phyloP scores from a whole-genome alignment of 2,797 vertebrate genomes.

The Schizothorax lantsangensis region DNA sequence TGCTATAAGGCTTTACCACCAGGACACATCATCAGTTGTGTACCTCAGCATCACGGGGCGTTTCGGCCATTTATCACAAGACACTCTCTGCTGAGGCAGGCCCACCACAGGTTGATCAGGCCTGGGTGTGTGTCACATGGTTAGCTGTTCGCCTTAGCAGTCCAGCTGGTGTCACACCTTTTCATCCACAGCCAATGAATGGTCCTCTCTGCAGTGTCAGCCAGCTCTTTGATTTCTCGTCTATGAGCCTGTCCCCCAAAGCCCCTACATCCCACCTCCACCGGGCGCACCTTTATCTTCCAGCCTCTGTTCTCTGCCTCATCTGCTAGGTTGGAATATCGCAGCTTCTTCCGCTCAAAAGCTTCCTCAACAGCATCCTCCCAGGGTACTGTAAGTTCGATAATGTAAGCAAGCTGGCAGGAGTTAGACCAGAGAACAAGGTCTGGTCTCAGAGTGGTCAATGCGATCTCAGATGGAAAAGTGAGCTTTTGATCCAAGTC shows the following conservation, averaged over 20 bases:
- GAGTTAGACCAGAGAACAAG: neutral
- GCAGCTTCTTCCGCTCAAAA: neutral
- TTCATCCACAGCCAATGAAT: neutral
- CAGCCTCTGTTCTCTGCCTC: neutral
- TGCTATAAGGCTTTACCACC: no score
- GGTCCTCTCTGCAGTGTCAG: neutral
- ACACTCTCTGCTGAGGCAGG: neutral
- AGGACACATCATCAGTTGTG: neutral
- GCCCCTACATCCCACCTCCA: neutral
- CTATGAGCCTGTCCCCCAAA: neutral
- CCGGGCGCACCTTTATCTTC: neutral
- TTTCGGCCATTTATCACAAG: neutral
- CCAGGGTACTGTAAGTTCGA: neutral
- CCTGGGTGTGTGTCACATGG: neutral
- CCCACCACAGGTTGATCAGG: constrained; percentile 2
- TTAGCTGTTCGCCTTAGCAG: neutral
- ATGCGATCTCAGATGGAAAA: constrained; percentile 19
- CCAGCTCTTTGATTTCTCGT: no score
- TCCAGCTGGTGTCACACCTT: neutral
- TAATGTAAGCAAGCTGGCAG: neutral
- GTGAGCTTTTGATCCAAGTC: neutral
- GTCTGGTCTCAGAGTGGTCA: neutral
- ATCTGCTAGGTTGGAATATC: neutral
- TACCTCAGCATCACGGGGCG: no score
- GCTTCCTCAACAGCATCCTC: neutral